Evolutionary conservation across 2,888 invertebrate species (phyloP), one percentile per base, ranked within the genome.

Genomic region (Deroplatys truncata): DNA sequence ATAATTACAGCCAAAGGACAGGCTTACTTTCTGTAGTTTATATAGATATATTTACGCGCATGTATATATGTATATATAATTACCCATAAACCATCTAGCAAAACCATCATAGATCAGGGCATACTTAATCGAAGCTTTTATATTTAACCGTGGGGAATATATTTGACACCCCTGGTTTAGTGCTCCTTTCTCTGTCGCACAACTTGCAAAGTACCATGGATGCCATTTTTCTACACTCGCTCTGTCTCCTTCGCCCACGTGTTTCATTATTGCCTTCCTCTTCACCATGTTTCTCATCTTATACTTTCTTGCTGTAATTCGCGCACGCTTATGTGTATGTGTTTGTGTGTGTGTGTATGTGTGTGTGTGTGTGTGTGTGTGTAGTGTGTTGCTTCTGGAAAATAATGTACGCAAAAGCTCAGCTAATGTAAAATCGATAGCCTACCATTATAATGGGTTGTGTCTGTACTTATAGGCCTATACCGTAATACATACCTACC

Each of bases 341-440:
- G 31, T 15, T 1, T 82, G n/a, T 25, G 82, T 25, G 82, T 31
- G 82, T 29, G 28, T 35, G 1, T 31, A 31, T 43, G 28, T n/a
- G 31, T 15, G 15, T 82, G n/a, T 25, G 82, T n/a, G n/a, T n/a
- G n/a, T n/a, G n/a, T n/a, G n/a, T n/a, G n/a, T n/a, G n/a, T n/a
- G n/a, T n/a, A n/a, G n/a, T n/a, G n/a, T n/a, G 82, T 35, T 83
- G 86, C 83, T 43, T 87, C 25, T 35, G 87, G 35, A 87, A 87
- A 87, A 87, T 87, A 87, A 89, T 89, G 84, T 86, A 89, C 86
- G 83, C 86, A 31, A 86, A 89, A 84, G 56, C 86, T 84, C 83
- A 84, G 89, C 89, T 89, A 89, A 89, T 89, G 89, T 84, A 89
- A 87, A 89, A 89, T 89, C 89, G 89, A 89, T 89, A 89, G 49